A percentile compares a stretch with the other conserved stretches of the same genome.
phyloP scores from a whole-genome alignment of 2,888 invertebrate genomes.

The Lithophane ornitopus region DNA sequence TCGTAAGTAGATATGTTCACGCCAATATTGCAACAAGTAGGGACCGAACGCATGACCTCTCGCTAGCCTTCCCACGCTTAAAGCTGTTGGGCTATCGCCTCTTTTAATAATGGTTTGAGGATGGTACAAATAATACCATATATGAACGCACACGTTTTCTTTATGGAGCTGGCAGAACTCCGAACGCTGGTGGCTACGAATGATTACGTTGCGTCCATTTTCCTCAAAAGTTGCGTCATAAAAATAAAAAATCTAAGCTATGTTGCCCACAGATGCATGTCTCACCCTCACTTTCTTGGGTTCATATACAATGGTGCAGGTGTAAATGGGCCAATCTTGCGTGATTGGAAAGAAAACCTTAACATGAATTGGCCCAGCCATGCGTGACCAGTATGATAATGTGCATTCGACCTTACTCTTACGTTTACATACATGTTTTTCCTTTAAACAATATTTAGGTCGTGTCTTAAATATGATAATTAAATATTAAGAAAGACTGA shows the following conservation, averaged over 20 bases:
- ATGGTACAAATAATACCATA: neutral
- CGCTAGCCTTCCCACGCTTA: neutral
- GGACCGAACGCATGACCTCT: neutral
- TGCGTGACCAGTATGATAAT: constrained; percentile 57
- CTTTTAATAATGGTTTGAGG: neutral
- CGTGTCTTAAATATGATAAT: neutral
- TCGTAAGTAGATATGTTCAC: constrained; percentile 13
- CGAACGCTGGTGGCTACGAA: neutral
- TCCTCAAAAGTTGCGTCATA: neutral
- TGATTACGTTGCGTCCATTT: neutral
- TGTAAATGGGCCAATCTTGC: constrained; percentile 38
- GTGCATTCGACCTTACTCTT: constrained; percentile 40
- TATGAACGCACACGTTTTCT: neutral
- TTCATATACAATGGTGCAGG: neutral
- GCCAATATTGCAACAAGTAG: neutral
- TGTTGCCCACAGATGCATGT: neutral
- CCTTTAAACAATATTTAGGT: constrained; percentile 20
- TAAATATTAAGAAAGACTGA: neutral
- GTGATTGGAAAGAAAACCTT: constrained; percentile 52
- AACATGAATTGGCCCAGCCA: constrained; percentile 48
- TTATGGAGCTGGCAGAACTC: neutral
- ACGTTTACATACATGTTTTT: constrained; percentile 30
- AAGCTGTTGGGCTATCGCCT: neutral
- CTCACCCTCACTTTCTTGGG: constrained; percentile 5
- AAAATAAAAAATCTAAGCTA: neutral